Conservation (phyloP, 2,888 invertebrate genomes). For the Congeria kusceri region DNA sequence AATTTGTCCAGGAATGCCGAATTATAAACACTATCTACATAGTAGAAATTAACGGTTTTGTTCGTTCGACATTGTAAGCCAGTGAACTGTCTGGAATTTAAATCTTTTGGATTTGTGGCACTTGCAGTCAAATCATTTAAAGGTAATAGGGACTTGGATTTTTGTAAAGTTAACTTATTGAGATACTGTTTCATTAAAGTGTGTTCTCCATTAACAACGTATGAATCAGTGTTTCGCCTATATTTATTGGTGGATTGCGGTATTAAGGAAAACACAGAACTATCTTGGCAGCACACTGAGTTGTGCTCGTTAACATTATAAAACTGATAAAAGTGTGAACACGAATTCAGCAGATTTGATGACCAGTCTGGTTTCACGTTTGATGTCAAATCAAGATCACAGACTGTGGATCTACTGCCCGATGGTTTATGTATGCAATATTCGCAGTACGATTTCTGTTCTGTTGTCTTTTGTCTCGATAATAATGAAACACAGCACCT, state of each 20-base stretch:
- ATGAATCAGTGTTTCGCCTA: slow-evolving; percentile 70
- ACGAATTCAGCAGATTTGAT: slow-evolving; percentile 58
- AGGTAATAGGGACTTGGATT: slow-evolving; percentile 62
- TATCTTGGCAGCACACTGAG: slow-evolving; percentile 72
- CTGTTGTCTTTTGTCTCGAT: slow-evolving; percentile 30
- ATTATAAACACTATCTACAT: slow-evolving; percentile 91
- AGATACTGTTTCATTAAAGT: slow-evolving; percentile 65
- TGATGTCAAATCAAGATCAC: slow-evolving; percentile 53
- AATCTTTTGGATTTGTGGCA: slow-evolving; percentile 37
- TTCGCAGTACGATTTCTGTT: slow-evolving; percentile 66
- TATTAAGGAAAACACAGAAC: slow-evolving; percentile 46
- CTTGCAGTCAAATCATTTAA: slow-evolving; percentile 40
- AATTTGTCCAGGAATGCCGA: slow-evolving; percentile 91
- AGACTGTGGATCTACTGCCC: slow-evolving; percentile 43
- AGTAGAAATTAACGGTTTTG: slow-evolving; percentile 88
- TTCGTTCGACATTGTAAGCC: slow-evolving; percentile 87
- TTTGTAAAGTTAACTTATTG: slow-evolving; percentile 70
- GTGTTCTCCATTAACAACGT: slow-evolving; percentile 67
- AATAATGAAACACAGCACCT: slow-evolving; percentile 69
- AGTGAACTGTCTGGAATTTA: slow-evolving; percentile 60
- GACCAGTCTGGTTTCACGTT: slow-evolving; percentile 37
- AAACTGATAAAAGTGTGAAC: slow-evolving; percentile 69
- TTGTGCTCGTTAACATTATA: slow-evolving; percentile 75
- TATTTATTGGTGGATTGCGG: slow-evolving; percentile 40
- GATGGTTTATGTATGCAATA: slow-evolving; percentile 61